These are phyloP conservation scores for Sebastiscus tertius DNA, from an alignment of 2,797 vertebrate species.

Conservation along the genomic window DNA sequence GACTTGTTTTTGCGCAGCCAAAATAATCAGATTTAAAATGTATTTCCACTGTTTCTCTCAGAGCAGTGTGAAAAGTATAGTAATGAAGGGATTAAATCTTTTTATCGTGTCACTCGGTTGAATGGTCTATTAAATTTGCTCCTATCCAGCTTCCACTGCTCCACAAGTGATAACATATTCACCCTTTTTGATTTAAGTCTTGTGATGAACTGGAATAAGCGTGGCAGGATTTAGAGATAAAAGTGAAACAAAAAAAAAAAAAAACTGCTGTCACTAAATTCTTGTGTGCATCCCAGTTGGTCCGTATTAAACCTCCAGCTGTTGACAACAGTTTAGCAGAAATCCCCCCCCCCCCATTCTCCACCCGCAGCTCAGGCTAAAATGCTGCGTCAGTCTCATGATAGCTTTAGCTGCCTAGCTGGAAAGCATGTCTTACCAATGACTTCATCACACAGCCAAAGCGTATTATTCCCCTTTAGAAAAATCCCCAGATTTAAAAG, in stretches of 20 bases:
- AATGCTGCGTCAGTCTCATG: slow-evolving; percentile 67
- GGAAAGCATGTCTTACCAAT: slow-evolving; percentile 63
- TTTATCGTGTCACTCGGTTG: slow-evolving; percentile 25
- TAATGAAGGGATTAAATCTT: slow-evolving; percentile 34
- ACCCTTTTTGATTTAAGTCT: slow-evolving; percentile 26
- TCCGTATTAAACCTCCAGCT: slow-evolving; percentile 49
- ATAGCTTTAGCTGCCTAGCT: slow-evolving; percentile 55
- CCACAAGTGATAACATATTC: slow-evolving; percentile 24
- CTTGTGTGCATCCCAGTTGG: slow-evolving; percentile 4
- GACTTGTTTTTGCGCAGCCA: neutral
- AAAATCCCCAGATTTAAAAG: slow-evolving; percentile 66
- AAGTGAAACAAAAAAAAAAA: neutral
- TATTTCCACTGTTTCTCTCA: slow-evolving; percentile 15
- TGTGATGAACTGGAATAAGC: slow-evolving; percentile 9
- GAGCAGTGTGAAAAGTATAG: slow-evolving; percentile 17
- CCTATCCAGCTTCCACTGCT: slow-evolving; percentile 10
- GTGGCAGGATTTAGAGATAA: neutral
- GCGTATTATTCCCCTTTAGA: slow-evolving; percentile 54
- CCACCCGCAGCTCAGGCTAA: slow-evolving; percentile 41
- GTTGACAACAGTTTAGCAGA: slow-evolving; percentile 52
- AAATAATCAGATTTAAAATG: slow-evolving; percentile 46
- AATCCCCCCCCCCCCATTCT: slow-evolving; percentile 36
- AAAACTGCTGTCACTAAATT: neutral
- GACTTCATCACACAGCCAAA: slow-evolving; percentile 68
- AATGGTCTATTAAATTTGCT: slow-evolving; percentile 36